Conservation (phyloP, 2,797 vertebrate genomes). For the Tachyglossus aculeatus region DNA sequence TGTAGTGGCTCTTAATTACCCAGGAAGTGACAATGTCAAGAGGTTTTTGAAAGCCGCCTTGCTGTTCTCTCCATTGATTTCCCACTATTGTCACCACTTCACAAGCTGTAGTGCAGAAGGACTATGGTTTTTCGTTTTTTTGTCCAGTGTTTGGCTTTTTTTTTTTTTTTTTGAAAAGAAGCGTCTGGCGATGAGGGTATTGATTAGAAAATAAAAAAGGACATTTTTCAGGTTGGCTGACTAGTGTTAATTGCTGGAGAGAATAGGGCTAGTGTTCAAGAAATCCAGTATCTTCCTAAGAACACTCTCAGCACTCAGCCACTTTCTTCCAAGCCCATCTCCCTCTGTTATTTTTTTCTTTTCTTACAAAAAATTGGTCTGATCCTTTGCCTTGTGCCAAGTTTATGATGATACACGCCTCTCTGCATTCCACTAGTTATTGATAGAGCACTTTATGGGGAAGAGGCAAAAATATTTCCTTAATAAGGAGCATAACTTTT, state of each 20-base stretch:
- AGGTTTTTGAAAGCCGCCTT: constrained; percentile 66
- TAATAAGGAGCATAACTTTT: no score
- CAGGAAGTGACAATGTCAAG: constrained; percentile 83
- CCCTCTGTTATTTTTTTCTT: background rate
- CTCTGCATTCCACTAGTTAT: no score
- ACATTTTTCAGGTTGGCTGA: constrained; percentile 29
- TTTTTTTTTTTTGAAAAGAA: constrained; percentile 55
- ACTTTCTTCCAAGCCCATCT: background rate
- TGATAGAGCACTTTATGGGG: no score
- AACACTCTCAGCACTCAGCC: no score
- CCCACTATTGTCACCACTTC: constrained; percentile 71
- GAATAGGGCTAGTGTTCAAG: constrained; percentile 13
- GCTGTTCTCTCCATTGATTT: constrained; percentile 65
- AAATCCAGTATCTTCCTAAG: background rate
- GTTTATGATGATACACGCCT: no score
- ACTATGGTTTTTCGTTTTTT: constrained; percentile 31
- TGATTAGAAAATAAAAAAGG: constrained; percentile 43
- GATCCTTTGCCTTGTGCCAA: no score
- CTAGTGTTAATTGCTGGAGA: constrained; percentile 8
- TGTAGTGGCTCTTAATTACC: constrained; percentile 83
- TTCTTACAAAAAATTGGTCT: no score
- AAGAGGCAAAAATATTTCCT: no score
- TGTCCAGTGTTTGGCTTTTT: constrained; percentile 41
- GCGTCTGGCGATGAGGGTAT: constrained; percentile 23
- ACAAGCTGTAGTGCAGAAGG: constrained; percentile 52